A percentile compares a stretch with the other conserved stretches of the same genome.
These are phyloP conservation scores for Kryptolebias marmoratus DNA, from an alignment of 2,113 vertebrate genomes.

Conservation along the genomic window DNA sequence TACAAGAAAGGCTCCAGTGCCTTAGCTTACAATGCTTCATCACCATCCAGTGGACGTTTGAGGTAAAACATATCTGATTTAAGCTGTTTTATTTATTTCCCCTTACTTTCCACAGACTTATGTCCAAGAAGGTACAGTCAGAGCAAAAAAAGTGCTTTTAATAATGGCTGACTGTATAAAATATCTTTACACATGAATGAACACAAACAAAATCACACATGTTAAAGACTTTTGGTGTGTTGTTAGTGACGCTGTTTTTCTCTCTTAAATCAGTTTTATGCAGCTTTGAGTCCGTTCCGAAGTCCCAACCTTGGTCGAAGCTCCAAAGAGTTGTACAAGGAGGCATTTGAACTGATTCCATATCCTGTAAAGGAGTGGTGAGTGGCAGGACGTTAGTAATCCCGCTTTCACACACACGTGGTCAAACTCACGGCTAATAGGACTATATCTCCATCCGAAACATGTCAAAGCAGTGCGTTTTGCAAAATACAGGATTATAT, in stretches of 20 bases:
- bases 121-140: not conserved
- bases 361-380: slow-evolving; percentile 86
- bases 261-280: slow-evolving; percentile 64
- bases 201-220: too few species aligned
- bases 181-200: too few species aligned
- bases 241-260: not conserved
- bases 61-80: not conserved
- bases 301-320: slow-evolving; percentile 52
- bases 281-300: slow-evolving; percentile 57
- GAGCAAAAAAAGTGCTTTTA: not conserved
- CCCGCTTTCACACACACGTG: not conserved
- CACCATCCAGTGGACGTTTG: slow-evolving; percentile 21
- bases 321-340: slow-evolving; percentile 64
- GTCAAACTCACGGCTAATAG: not conserved
- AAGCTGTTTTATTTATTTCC: too few species aligned
- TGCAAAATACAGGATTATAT: not conserved
- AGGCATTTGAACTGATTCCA: slow-evolving; percentile 74
- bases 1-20: too few species aligned
- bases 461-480: not conserved
- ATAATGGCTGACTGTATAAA: not conserved
- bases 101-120: too few species aligned
- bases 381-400: slow-evolving; percentile 41
- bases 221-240: not conserved
- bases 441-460: not conserved
- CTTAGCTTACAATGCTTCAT: not conserved